Evolutionary conservation across 2,797 vertebrate species (phyloP), one percentile per base, ranked within the genome.

Genomic region (Darevskia nairensis): DNA sequence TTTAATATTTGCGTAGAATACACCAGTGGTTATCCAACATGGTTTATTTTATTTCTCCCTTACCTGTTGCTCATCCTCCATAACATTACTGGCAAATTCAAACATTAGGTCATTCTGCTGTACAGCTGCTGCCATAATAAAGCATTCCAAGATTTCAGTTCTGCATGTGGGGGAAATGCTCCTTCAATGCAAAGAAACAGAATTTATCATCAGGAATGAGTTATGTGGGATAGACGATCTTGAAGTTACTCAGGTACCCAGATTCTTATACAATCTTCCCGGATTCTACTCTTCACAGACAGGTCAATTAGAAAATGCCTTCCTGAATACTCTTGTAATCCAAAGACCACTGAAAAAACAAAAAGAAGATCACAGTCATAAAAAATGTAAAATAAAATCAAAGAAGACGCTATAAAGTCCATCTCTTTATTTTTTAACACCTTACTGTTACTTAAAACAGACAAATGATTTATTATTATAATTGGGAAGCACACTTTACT

Each of bases 101-200:
- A 99, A 99, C 91, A 98, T 97, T 64, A 98, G 97, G 85, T 99
- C 99, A 94, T 98, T 98, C 97, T 98, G 98, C 95, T 98, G 98
- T 82, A 98, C 97, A 95, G 98, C 98, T 96, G 97, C 95, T 96
- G 97, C 96, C 96, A 97, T 96, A 97, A 96, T 97, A 94, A 95
- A 92, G 92, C 96, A 96, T 97, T 96, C 96, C 95, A 94, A 92
- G 92, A 87, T 92, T 89, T 97, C 95, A 97, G 91, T 91, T 94
- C 94, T 94, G 96, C 97, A 97, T 97, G 91, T 84, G 89, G 97
- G 92, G 88, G 86, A 92, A 91, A 74, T 83, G 0, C 46, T 71
- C 91, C 92, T 90, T 8, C 0, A 86, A 85, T 9, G 77, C 71
- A n/a, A 89, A 91, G 77, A 68, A 87, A 86, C 0, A 25, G 83